Evolutionary conservation across 35 echinoderm and acorn worm genomes (phyloP).

Genomic region (Ptychodera flava): DNA sequence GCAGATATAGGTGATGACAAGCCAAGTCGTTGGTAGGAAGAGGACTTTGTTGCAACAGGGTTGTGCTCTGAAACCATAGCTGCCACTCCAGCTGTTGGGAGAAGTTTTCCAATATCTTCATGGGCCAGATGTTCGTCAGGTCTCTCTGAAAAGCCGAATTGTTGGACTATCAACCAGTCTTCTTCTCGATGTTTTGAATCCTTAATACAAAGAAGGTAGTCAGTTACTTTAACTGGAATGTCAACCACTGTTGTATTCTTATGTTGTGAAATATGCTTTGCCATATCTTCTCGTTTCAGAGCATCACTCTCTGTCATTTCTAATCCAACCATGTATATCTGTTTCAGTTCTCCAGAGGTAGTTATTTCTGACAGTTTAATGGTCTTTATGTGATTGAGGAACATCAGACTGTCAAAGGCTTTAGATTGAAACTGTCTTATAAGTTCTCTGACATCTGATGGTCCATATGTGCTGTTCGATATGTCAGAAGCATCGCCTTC

Average conservation of each 20-base stretch:
- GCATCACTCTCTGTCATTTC: constrained; percentile 11
- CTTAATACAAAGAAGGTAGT: constrained; percentile 8
- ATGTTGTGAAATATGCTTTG: background rate
- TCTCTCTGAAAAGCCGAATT: constrained; percentile 3
- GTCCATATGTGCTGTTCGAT: background rate
- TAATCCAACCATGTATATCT: background rate
- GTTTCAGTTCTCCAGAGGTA: background rate
- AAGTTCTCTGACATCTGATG: background rate
- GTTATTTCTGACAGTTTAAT: background rate
- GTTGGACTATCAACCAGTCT: constrained; percentile 33
- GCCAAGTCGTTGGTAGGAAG: background rate
- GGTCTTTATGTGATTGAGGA: background rate
- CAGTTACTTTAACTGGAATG: background rate
- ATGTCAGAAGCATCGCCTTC: background rate
- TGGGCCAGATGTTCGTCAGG: background rate
- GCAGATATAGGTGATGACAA: too few relatives aligned
- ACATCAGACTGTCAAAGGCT: background rate
- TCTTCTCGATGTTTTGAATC: background rate
- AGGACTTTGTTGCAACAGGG: background rate
- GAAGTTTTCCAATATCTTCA: background rate
- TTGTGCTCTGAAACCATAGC: too few relatives aligned
- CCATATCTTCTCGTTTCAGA: background rate
- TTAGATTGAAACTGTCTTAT: background rate
- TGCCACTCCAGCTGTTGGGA: background rate
- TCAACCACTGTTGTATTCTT: background rate